Conservation (phyloP, 1,140 invertebrate species). For the Bursaphelenchus mucronatus region DNA sequence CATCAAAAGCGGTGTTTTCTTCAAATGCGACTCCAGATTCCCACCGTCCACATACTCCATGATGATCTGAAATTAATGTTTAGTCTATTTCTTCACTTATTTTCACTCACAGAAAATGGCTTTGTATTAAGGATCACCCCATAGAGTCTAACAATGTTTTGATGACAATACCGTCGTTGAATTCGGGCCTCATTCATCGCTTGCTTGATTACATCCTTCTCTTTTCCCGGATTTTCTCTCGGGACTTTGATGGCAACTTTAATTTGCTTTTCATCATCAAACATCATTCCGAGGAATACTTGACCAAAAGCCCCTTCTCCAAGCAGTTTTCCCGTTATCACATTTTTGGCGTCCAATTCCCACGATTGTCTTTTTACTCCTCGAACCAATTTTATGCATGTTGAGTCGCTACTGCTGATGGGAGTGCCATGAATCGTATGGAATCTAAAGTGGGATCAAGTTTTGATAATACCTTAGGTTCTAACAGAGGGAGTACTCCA, state of each 20-base stretch:
- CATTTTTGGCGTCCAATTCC: slow-evolving; percentile 36
- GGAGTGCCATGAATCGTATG: too few species aligned
- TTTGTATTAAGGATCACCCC: slow-evolving; percentile 32
- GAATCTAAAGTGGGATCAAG: too few species aligned
- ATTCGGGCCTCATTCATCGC: slow-evolving; percentile 36
- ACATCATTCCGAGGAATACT: slow-evolving; percentile 27
- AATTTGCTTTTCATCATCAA: slow-evolving; percentile 19
- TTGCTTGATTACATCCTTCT: slow-evolving; percentile 28
- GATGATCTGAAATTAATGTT: slow-evolving; percentile 20
- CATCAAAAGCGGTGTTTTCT: slow-evolving; percentile 26
- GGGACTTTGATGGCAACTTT: slow-evolving; percentile 36
- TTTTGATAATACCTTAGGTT: too few species aligned
- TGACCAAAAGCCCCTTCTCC: slow-evolving; percentile 46
- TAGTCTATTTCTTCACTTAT: slow-evolving; percentile 8
- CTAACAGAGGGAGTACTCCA: too few species aligned
- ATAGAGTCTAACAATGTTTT: slow-evolving; percentile 36
- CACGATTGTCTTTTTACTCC: slow-evolving; percentile 32
- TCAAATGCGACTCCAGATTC: slow-evolving; percentile 29
- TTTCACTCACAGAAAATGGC: slow-evolving; percentile 24
- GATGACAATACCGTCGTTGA: slow-evolving; percentile 34
- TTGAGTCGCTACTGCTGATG: too few species aligned
- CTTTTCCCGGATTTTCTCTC: slow-evolving; percentile 8
- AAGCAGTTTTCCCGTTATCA: slow-evolving; percentile 24
- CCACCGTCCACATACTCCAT: slow-evolving; percentile 22
- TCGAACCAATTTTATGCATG: background rate